These are phyloP conservation scores for Mus pahari DNA, from an alignment of 2,113 vertebrate genomes.

Conservation along the genomic window DNA sequence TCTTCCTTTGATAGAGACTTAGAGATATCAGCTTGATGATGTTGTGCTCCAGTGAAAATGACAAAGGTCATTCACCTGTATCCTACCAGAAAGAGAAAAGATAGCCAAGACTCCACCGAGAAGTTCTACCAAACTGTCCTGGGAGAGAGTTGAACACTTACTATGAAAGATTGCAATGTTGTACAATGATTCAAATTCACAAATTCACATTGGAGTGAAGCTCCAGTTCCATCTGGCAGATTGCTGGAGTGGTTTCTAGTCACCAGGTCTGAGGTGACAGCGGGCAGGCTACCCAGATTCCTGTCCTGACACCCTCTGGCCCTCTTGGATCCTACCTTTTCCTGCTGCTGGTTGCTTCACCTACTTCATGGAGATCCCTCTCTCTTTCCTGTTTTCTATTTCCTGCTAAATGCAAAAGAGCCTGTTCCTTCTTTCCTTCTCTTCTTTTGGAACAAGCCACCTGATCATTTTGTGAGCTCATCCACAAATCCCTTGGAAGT, in stretches of 20 bases:
- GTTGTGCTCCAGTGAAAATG: not conserved
- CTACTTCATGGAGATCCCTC: not conserved
- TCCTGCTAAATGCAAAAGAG: not conserved
- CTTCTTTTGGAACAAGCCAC: not conserved
- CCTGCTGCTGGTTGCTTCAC: not conserved
- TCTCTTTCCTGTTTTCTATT: not conserved
- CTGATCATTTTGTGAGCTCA: not conserved
- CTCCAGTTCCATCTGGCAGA: not conserved
- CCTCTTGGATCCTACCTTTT: not conserved
- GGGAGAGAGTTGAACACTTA: not conserved
- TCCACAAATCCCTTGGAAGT: not conserved
- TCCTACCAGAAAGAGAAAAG: not conserved
- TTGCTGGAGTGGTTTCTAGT: not conserved
- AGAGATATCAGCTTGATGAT: not conserved
- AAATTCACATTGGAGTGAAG: not conserved
- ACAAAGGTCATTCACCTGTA: not conserved
- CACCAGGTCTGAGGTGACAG: not conserved
- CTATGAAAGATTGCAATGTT: not conserved
- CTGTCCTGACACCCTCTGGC: not conserved
- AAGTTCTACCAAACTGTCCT: not conserved
- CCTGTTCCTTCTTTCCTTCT: not conserved
- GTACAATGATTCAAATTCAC: not conserved
- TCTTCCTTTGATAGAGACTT: not conserved
- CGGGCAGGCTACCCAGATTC: not conserved
- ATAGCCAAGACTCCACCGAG: rapidly evolving